Percentiles rank a stretch among this genome's conserved stretches.
Conservation (phyloP, 2,113 vertebrate genomes). For the Synchiropus splendidus region DNA sequence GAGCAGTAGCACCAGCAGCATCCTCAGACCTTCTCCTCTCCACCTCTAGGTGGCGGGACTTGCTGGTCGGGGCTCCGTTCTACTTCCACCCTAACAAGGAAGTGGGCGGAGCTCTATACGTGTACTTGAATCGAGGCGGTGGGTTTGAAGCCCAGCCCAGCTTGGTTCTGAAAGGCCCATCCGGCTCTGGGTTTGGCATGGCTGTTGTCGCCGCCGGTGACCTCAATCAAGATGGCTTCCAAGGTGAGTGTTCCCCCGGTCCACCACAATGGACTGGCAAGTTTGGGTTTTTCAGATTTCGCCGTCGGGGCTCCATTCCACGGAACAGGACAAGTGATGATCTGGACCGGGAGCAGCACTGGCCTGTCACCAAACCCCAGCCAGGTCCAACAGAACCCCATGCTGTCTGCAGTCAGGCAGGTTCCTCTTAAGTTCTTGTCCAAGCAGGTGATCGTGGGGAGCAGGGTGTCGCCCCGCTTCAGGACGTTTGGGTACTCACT, state of each 20-base stretch:
- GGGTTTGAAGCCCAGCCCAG: slow-evolving; percentile 53
- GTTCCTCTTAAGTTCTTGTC: neutral
- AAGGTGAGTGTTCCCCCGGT: slow-evolving; percentile 61
- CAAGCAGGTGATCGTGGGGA: slow-evolving; percentile 59
- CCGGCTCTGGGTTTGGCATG: slow-evolving; percentile 76
- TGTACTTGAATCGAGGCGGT: slow-evolving; percentile 82
- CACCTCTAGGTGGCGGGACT: slow-evolving; percentile 80
- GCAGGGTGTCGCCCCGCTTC: slow-evolving; percentile 53
- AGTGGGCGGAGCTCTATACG: slow-evolving; percentile 76
- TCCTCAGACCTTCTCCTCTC: neutral
- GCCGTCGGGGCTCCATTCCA: slow-evolving; percentile 86
- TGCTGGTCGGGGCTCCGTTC: slow-evolving; percentile 85
- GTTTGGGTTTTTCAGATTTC: too few species aligned
- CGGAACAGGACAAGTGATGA: slow-evolving; percentile 75
- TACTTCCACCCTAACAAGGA: slow-evolving; percentile 77
- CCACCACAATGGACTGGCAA: too few species aligned
- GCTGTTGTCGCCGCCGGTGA: slow-evolving; percentile 76
- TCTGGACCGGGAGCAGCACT: slow-evolving; percentile 74
- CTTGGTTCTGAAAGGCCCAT: slow-evolving; percentile 64
- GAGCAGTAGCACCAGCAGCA: too few species aligned
- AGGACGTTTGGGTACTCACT: slow-evolving; percentile 82
- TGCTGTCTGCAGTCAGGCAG: too few species aligned
- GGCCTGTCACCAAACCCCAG: slow-evolving; percentile 64
- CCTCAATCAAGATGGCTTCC: slow-evolving; percentile 86
- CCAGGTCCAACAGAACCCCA: slow-evolving; percentile 67